Conservation (phyloP, 1,140 invertebrate species). For the Drosophila athabasca region DNA sequence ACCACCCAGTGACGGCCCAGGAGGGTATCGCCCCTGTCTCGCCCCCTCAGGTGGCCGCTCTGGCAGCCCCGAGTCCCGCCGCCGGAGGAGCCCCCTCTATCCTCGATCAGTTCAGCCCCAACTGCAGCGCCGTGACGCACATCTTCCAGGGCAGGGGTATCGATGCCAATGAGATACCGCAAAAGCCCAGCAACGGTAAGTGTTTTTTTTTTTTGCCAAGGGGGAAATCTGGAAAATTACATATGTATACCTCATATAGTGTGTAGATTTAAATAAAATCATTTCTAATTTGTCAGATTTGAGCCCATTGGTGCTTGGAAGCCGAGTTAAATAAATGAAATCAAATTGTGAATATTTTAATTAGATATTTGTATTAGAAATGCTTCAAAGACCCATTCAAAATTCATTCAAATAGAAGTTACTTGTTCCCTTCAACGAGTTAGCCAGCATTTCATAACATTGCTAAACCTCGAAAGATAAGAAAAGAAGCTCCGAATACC, state of each 20-base stretch:
- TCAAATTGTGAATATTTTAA: too few species aligned
- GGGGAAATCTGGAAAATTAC: not conserved
- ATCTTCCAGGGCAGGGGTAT: conserved; percentile 75
- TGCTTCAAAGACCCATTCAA: not conserved
- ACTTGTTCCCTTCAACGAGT: not conserved
- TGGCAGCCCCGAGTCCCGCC: conserved; percentile 59
- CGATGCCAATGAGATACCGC: conserved; percentile 72
- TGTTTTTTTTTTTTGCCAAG: conserved; percentile 1
- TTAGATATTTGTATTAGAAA: too few species aligned
- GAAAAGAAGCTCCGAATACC: conserved; percentile 11
- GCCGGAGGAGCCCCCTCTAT: conserved; percentile 59
- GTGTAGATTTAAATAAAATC: too few species aligned
- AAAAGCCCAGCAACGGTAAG: conserved; percentile 82
- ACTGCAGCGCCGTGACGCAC: conserved; percentile 75
- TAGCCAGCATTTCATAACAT: conserved; percentile 37
- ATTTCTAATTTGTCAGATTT: too few species aligned
- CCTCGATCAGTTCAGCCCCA: conserved; percentile 78
- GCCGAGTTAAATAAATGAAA: too few species aligned
- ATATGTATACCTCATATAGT: too few species aligned
- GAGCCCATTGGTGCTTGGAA: too few species aligned
- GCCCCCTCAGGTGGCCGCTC: conserved; percentile 53
- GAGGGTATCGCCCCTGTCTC: conserved; percentile 9
- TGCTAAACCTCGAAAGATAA: conserved; percentile 20
- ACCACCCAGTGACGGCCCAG: conserved; percentile 23
- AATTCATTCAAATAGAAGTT: not conserved